Conservation (phyloP, 2,113 vertebrate species). For the Sander lucioperca region DNA sequence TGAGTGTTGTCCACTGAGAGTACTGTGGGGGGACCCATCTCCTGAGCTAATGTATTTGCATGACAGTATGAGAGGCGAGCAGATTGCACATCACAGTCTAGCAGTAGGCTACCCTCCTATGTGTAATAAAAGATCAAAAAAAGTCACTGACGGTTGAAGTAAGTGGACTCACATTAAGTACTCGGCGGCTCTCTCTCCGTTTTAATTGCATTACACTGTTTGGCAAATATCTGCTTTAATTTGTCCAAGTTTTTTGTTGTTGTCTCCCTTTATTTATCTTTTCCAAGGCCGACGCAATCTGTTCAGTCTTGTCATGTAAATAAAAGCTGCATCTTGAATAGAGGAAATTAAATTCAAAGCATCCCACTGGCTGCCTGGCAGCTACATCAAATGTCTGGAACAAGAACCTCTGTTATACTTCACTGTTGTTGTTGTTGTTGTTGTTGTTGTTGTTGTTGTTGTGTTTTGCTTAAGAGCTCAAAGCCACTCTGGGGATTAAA, state of each 20-base stretch:
- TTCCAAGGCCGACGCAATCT: conserved; percentile 75
- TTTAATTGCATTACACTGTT: conserved; percentile 78
- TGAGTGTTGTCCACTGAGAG: conserved; percentile 80
- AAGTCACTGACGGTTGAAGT: conserved; percentile 74
- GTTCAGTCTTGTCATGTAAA: conserved; percentile 81
- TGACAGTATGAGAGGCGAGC: conserved; percentile 79
- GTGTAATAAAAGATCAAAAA: conserved; percentile 77
- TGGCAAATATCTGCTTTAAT: conserved; percentile 76
- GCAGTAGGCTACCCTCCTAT: conserved; percentile 74
- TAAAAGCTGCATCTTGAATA: conserved; percentile 82
- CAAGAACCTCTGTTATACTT: conserved; percentile 63
- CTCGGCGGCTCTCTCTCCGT: conserved; percentile 56
- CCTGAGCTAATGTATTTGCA: conserved; percentile 75
- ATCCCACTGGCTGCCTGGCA: conserved; percentile 83
- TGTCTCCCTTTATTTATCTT: conserved; percentile 65
- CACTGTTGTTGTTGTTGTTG: too few species aligned
- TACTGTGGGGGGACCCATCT: conserved; percentile 70
- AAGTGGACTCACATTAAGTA: conserved; percentile 52
- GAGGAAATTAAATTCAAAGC: conserved; percentile 78
- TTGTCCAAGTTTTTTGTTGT: conserved; percentile 56
- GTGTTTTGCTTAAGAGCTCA: conserved; percentile 54
- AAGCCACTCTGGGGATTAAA: conserved; percentile 61
- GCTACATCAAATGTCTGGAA: conserved; percentile 78
- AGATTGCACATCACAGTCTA: conserved; percentile 82
- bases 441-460: conserved; percentile 34